These are phyloP conservation scores for Corythoichthys haematopterus DNA, from an alignment of 2,113 vertebrate species.

Conservation along the genomic window DNA sequence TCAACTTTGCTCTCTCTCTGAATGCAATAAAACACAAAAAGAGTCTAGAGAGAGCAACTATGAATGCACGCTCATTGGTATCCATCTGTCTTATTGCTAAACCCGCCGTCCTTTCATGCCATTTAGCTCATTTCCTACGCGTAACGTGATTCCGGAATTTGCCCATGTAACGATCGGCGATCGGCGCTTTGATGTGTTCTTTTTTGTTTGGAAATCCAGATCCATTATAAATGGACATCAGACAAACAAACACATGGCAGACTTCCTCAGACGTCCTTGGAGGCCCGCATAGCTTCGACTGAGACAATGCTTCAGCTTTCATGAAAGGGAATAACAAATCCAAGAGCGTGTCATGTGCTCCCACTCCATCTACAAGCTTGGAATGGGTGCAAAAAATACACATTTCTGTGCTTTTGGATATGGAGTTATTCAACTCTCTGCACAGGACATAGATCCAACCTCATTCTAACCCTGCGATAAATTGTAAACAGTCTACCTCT, in stretches of 20 bases:
- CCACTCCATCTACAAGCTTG: slow-evolving; percentile 39
- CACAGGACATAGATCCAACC: slow-evolving; percentile 41
- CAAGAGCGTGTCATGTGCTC: slow-evolving; percentile 44
- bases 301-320: slow-evolving; percentile 54
- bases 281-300: slow-evolving; percentile 44
- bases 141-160: slow-evolving; percentile 36
- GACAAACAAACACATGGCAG: slow-evolving; percentile 66
- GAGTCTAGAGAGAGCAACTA: slow-evolving; percentile 3
- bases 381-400: slow-evolving; percentile 38
- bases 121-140: slow-evolving; percentile 18
- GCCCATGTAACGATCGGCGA: slow-evolving; percentile 43
- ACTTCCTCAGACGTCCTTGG: slow-evolving; percentile 44
- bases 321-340: slow-evolving; percentile 58
- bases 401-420: slow-evolving; percentile 46
- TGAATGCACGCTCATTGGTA: slow-evolving; percentile 31
- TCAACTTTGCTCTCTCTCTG: slow-evolving; percentile 34
- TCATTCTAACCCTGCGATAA: slow-evolving; percentile 48
- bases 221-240: slow-evolving; percentile 58
- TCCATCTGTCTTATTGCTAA: slow-evolving; percentile 21
- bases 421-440: slow-evolving; percentile 47
- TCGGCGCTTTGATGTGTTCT: slow-evolving; percentile 48
- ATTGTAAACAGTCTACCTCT: slow-evolving; percentile 53
- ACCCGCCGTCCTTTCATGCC: slow-evolving; percentile 25
- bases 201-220: slow-evolving; percentile 57
- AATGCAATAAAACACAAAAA: slow-evolving; percentile 30